phyloP scores from a whole-genome alignment of 1,140 invertebrate species.

The Rhagoletis zephyria region DNA sequence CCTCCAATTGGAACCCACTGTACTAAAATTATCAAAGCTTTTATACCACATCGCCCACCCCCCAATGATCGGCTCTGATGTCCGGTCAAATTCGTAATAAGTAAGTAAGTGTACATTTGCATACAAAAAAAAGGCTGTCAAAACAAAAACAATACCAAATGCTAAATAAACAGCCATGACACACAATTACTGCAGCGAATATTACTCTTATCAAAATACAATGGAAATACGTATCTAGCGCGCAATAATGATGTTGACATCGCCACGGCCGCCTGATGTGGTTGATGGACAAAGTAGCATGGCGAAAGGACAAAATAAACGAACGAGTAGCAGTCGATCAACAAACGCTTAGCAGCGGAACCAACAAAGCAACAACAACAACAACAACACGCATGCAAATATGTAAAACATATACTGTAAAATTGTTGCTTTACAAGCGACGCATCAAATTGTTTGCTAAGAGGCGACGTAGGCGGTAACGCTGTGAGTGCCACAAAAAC shows the following conservation, averaged over 20 bases:
- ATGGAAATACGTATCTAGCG: neutral
- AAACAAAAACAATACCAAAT: neutral
- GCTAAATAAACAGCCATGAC: constrained; percentile 21
- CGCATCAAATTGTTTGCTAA: neutral
- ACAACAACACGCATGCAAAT: neutral
- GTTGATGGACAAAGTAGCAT: neutral
- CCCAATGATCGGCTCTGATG: neutral
- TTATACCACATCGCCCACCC: no score
- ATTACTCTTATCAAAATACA: constrained; percentile 8
- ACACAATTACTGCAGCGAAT: constrained; percentile 24
- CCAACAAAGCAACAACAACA: no score
- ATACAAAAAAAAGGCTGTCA: neutral
- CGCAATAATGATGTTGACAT: constrained; percentile 38
- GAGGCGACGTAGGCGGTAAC: neutral
- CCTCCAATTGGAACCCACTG: no score
- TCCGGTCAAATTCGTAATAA: neutral
- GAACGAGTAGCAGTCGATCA: neutral
- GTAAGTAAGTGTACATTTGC: neutral
- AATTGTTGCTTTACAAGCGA: constrained; percentile 1
- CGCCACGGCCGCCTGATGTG: neutral
- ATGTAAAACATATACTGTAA: neutral
- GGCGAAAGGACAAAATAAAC: neutral
- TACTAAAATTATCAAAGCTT: no score
- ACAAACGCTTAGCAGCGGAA: neutral
- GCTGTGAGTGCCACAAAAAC: neutral